Conservation (phyloP, 2,113 vertebrate species). For the Aegotheles bennettii region DNA sequence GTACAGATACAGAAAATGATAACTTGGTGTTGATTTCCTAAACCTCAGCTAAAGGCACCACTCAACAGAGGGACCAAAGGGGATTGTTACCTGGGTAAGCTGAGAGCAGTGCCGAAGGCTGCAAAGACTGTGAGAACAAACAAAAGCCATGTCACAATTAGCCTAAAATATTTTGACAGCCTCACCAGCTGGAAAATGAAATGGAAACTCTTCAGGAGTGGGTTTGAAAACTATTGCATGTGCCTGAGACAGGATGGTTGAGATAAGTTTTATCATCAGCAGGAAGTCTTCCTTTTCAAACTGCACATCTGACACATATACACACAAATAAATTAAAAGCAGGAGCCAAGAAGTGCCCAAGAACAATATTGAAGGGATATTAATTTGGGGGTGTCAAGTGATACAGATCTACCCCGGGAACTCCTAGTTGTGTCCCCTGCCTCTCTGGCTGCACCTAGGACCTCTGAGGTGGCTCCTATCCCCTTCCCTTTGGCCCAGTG, state of each 20-base stretch:
- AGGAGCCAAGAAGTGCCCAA: fast-evolving
- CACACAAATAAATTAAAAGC: background rate
- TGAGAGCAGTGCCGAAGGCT: background rate
- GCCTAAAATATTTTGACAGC: background rate
- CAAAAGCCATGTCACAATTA: background rate
- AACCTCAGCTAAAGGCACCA: background rate
- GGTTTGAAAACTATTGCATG: background rate
- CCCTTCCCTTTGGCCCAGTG: background rate
- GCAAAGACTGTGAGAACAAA: background rate
- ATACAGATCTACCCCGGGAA: background rate
- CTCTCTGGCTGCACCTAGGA: background rate
- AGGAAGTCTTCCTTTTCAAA: background rate
- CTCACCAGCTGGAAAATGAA: background rate
- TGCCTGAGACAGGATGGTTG: background rate
- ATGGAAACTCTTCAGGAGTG: background rate
- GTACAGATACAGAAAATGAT: background rate
- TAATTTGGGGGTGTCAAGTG: background rate
- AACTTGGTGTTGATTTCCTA: background rate
- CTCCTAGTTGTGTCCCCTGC: background rate
- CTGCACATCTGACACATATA: background rate
- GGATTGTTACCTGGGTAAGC: background rate
- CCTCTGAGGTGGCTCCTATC: background rate
- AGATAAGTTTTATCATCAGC: background rate
- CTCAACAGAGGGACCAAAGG: background rate
- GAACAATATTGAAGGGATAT: background rate